phyloP scores from a whole-genome alignment of 2,113 vertebrate species.

The Jaculus jaculus region DNA sequence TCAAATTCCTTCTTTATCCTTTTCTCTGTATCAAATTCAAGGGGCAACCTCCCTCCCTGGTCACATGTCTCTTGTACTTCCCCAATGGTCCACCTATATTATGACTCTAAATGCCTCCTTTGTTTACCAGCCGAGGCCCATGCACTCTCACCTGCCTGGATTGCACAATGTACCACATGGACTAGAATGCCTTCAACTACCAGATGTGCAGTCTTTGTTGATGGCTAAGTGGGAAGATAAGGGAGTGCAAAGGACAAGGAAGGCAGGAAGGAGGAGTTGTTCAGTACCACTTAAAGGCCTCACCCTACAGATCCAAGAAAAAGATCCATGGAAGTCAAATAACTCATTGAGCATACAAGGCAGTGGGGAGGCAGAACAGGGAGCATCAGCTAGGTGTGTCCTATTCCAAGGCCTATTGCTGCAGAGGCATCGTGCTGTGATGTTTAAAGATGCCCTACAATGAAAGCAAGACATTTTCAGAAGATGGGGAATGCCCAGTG shows the following conservation, averaged over 20 bases:
- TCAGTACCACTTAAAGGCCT: not conserved
- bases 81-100: not conserved
- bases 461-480: not conserved
- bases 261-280: not conserved
- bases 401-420: not conserved
- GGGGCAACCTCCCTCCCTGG: not conserved
- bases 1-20: not conserved
- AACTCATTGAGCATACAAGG: too few species aligned
- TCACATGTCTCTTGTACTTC: not conserved
- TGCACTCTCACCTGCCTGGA: not conserved
- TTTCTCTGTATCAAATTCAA: not conserved
- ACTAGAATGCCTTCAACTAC: too few species aligned
- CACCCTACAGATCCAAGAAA: not conserved
- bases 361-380: not conserved
- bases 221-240: not conserved
- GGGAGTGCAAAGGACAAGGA: not conserved
- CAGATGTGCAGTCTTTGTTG: not conserved
- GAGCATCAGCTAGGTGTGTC: too few species aligned
- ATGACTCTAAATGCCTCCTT: not conserved
- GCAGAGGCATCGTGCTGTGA: not conserved
- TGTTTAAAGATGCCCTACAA: not conserved
- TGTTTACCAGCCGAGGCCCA: too few species aligned
- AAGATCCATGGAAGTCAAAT: not conserved
- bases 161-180: not conserved
- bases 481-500: not conserved